Evolutionary conservation across 2,797 vertebrate genomes (phyloP).

Genomic region (Helicolenus hilgendorfi): DNA sequence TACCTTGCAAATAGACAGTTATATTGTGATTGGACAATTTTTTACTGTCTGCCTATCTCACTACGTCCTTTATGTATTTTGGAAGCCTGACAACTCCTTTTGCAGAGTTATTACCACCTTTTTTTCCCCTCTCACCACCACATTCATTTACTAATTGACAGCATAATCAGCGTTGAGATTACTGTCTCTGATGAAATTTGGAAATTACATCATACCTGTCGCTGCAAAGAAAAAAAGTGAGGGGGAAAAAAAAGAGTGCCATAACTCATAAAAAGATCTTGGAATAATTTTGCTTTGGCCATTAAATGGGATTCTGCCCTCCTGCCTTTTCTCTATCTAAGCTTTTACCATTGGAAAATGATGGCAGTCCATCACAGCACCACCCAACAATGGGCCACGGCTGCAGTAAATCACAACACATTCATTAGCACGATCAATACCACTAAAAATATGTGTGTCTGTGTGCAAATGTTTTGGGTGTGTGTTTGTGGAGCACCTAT

Average conservation of each 20-base stretch:
- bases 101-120: slow-evolving; percentile 73
- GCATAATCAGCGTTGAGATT: slow-evolving; percentile 84
- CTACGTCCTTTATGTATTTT: slow-evolving; percentile 85
- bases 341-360: slow-evolving; percentile 87
- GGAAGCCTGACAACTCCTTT: slow-evolving; percentile 79
- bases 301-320: slow-evolving; percentile 81
- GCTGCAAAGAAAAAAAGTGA: slow-evolving; percentile 33
- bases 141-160: slow-evolving; percentile 89
- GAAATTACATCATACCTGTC: slow-evolving; percentile 86
- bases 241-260: not conserved
- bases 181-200: slow-evolving; percentile 82
- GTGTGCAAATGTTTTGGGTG: slow-evolving; percentile 40
- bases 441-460: slow-evolving; percentile 67
- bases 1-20: slow-evolving; percentile 71
- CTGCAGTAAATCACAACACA: slow-evolving; percentile 86
- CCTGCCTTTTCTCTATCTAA: slow-evolving; percentile 74
- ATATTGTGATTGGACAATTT: slow-evolving; percentile 76
- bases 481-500: slow-evolving; percentile 29
- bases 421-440: slow-evolving; percentile 89
- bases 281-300: slow-evolving; percentile 72
- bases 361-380: slow-evolving; percentile 83
- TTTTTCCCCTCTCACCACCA: slow-evolving; percentile 19
- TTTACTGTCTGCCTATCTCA: slow-evolving; percentile 70
- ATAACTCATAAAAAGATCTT: slow-evolving; percentile 81
- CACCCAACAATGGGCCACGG: slow-evolving; percentile 81